Evolutionary conservation across 2,888 invertebrate genomes (phyloP).

Genomic region (Pseudanteris insignis): DNA sequence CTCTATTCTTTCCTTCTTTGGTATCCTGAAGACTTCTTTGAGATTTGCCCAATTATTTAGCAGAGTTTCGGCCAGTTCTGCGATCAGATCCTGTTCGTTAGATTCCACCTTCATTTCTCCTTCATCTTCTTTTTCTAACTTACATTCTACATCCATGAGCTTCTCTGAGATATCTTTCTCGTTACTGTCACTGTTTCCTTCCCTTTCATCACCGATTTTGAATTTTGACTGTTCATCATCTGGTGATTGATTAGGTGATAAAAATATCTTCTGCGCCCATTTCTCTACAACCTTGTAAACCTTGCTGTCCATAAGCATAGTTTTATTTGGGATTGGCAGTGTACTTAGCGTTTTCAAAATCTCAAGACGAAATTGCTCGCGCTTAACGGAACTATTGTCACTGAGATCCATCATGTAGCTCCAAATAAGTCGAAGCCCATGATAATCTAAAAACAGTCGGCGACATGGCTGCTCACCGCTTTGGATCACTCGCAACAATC

Average conservation of each 20-base stretch:
- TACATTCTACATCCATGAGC: slow-evolving; percentile 43
- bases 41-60: slow-evolving; percentile 79
- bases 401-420: slow-evolving; percentile 89
- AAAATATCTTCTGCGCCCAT: slow-evolving; percentile 73
- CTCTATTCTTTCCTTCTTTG: slow-evolving; percentile 91
- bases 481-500: slow-evolving; percentile 81
- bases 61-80: slow-evolving; percentile 72
- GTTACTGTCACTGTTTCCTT: slow-evolving; percentile 51
- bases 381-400: slow-evolving; percentile 67
- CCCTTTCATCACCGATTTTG: slow-evolving; percentile 50
- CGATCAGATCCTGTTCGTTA: slow-evolving; percentile 47
- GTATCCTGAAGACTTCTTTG: slow-evolving; percentile 87
- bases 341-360: slow-evolving; percentile 82
- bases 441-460: slow-evolving; percentile 90
- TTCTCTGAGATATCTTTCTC: slow-evolving; percentile 49
- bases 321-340: slow-evolving; percentile 92
- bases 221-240: slow-evolving; percentile 59
- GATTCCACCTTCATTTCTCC: slow-evolving; percentile 50
- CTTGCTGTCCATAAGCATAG: slow-evolving; percentile 91
- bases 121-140: slow-evolving; percentile 43
- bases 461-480: slow-evolving; percentile 84
- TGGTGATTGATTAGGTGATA: slow-evolving; percentile 58
- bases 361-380: slow-evolving; percentile 68
- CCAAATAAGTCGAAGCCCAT: slow-evolving; percentile 88
- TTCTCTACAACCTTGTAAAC: slow-evolving; percentile 85